Evolutionary conservation across 2,113 vertebrate species (phyloP), one percentile per base, ranked within the genome.

Genomic region (Apodemus sylvaticus): DNA sequence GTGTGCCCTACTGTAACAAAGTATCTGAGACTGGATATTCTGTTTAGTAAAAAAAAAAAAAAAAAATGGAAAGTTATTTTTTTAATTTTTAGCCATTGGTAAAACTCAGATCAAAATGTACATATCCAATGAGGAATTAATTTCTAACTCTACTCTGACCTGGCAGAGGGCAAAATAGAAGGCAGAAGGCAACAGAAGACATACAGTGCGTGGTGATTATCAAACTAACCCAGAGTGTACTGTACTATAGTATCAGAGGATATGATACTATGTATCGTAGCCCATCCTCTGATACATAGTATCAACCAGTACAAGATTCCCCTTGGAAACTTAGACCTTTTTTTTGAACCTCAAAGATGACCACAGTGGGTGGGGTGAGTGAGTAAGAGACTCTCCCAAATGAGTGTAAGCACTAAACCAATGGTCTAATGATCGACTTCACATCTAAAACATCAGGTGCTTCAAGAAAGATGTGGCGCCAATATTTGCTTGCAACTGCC

Each of bases 341-440:
- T 24, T 60, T 87, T 73, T 24, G 16, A 88, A 31, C 5, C n/a
- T 85, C 42, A 9, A 12, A 34, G 48, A 31, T 14, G n/a, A 39
- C 0, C 2, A 26, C 2, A 6, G 45, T 11, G 7, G 1, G 4
- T 19, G 19, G 1, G 0, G 20, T n/a, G 13, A n/a, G n/a, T 74
- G n/a, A 20, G n/a, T 26, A 51, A 70, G 11, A 29, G 42, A 16
- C 39, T 70, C 31, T 24, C 53, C 58, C 34, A 55, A 71, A 86
- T 66, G 36, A 92, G 2, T 66, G 4, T 29, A 31, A n/a, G 22
- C 16, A n/a, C 16, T 16, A 20, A 71, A 62, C 9, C 48, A 55
- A 34, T 0, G 0, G 7, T 58, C 70, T 26, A 82, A n/a, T 4
- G 8, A 68, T 73, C 24, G 19, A 74, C 70, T 90, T 71, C 70